phyloP scores from a whole-genome alignment of 2,113 vertebrate species.

The Stictonetta naevosa region DNA sequence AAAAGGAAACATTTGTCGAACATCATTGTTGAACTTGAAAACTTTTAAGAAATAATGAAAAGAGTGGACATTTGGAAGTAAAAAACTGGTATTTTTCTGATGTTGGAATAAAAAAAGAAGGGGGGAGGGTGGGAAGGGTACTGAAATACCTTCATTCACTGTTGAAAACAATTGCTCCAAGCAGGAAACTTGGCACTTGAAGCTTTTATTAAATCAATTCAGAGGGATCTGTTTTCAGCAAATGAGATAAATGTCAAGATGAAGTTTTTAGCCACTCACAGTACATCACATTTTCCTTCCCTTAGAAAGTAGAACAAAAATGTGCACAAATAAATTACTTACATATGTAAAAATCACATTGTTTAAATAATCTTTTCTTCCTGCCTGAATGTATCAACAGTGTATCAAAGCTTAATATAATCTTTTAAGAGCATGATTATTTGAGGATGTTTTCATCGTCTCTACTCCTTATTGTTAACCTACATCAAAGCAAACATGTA shows the following conservation, averaged over 20 bases:
- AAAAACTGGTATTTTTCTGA: not conserved
- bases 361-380: slow-evolving; percentile 61
- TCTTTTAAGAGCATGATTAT: slow-evolving; percentile 44
- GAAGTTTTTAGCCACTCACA: slow-evolving; percentile 39
- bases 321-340: slow-evolving; percentile 58
- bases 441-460: slow-evolving; percentile 36
- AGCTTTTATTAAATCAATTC: slow-evolving; percentile 60
- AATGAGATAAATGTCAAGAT: slow-evolving; percentile 66
- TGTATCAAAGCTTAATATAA: slow-evolving; percentile 37
- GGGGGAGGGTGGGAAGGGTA: not conserved
- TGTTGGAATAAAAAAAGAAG: not conserved
- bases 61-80: slow-evolving; percentile 18
- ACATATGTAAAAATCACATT: slow-evolving; percentile 34
- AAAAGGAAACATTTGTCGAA: slow-evolving; percentile 16
- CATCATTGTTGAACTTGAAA: slow-evolving; percentile 39
- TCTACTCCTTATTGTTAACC: not conserved
- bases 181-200: slow-evolving; percentile 53
- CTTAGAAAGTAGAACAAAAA: slow-evolving; percentile 30
- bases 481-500: slow-evolving; percentile 9
- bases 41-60: not conserved
- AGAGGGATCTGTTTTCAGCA: slow-evolving; percentile 59
- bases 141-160: slow-evolving; percentile 31
- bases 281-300: slow-evolving; percentile 50
- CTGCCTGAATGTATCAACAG: slow-evolving; percentile 16
- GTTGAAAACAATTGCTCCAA: slow-evolving; percentile 43